These are phyloP conservation scores for Hydra vulgaris DNA, from an alignment of 30 jellyfish, hydroid and myxozoan species.

Conservation along the genomic window DNA sequence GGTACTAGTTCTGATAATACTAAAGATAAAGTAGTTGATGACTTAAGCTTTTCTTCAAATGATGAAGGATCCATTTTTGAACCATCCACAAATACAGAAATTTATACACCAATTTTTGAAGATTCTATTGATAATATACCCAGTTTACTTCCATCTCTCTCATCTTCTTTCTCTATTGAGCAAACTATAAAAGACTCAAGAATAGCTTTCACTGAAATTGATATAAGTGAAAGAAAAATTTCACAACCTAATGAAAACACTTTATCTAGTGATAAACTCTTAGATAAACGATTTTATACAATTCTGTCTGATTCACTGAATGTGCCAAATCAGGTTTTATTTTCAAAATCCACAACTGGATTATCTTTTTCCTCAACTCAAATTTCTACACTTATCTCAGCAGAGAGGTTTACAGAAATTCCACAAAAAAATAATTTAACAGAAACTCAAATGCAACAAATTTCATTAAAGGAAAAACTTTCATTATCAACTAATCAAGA, in stretches of 20 bases:
- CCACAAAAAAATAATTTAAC: neutral
- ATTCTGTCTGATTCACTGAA: neutral
- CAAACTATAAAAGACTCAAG: neutral
- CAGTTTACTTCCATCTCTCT: neutral
- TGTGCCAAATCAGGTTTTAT: neutral
- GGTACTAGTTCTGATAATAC: neutral
- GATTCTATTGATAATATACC: no score
- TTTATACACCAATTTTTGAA: no score
- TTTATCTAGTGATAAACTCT: neutral
- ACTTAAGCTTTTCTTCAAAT: neutral
- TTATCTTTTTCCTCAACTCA: neutral
- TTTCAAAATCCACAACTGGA: neutral
- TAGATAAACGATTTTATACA: neutral
- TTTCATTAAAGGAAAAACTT: neutral
- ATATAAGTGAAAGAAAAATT: neutral
- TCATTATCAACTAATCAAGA: neutral
- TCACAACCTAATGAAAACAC: neutral
- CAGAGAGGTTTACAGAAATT: neutral
- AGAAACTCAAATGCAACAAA: neutral
- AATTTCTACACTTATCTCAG: neutral
- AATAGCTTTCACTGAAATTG: neutral
- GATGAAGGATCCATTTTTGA: no score
- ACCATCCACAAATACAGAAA: no score
- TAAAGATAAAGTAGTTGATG: neutral
- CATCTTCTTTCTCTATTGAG: neutral